These are phyloP conservation scores for Macrotrachela quadricornifera DNA, from an alignment of 1,140 invertebrate genomes.

Conservation along the genomic window DNA sequence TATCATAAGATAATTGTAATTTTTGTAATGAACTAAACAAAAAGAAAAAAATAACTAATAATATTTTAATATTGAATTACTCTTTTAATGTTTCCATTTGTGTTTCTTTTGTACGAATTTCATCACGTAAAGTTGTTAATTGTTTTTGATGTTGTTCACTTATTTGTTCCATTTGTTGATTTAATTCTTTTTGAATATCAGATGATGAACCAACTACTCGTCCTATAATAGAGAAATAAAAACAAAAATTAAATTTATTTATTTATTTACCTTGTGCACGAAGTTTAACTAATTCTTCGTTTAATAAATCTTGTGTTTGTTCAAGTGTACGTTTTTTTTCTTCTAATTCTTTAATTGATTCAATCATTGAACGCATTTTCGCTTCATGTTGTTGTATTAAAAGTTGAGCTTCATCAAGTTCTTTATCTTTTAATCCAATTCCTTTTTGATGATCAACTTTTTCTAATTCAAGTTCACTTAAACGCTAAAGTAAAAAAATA, in stretches of 20 bases:
- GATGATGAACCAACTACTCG: background rate
- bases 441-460: slow-evolving; percentile 1
- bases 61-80: slow-evolving; percentile 26
- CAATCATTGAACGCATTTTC: slow-evolving; percentile 72
- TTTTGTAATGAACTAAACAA: slow-evolving; percentile 39
- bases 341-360: slow-evolving; percentile 80
- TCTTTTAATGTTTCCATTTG: slow-evolving; percentile 77
- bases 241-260: no score
- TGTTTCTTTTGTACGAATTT: slow-evolving; percentile 73
- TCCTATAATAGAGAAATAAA: no score
- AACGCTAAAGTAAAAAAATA: no score
- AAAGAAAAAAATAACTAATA: no score
- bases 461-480: background rate
- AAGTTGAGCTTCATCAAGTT: slow-evolving; percentile 1
- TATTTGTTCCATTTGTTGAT: slow-evolving; percentile 77
- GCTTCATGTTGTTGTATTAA: slow-evolving; percentile 49
- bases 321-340: slow-evolving; percentile 78
- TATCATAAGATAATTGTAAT: slow-evolving; percentile 62
- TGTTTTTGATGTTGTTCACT: slow-evolving; percentile 82
- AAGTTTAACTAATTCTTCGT: slow-evolving; percentile 65
- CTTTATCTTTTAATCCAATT: background rate
- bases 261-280: slow-evolving; percentile 52
- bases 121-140: slow-evolving; percentile 48
- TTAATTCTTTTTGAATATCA: slow-evolving; percentile 45
- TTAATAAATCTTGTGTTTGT: slow-evolving; percentile 70